These are phyloP conservation scores for Peromyscus leucopus DNA, from an alignment of 2,113 vertebrate genomes.

Conservation along the genomic window DNA sequence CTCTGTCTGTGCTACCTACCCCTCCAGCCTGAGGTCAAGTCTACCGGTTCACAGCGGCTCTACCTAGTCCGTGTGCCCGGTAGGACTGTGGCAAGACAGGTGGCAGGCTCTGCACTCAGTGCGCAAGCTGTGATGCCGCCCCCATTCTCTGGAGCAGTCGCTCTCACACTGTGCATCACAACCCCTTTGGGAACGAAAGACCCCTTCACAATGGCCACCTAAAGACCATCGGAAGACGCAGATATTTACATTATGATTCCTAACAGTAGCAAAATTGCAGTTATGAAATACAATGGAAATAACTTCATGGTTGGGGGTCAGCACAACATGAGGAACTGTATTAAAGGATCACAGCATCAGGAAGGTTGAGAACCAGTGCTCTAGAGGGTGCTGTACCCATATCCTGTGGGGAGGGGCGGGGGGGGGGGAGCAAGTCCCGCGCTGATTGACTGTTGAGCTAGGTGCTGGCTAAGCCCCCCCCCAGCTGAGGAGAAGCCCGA, in stretches of 20 bases:
- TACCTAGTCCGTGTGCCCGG: background rate
- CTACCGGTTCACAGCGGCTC: background rate
- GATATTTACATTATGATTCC: background rate
- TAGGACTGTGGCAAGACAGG: background rate
- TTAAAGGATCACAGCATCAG: background rate
- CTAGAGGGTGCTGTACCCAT: background rate
- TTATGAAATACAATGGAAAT: background rate
- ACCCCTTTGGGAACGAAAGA: background rate
- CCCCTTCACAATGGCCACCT: background rate
- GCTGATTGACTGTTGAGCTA: fast-evolving
- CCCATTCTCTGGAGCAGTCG: background rate
- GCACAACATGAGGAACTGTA: background rate
- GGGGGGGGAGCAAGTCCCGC: background rate
- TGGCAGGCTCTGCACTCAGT: background rate
- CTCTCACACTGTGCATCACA: background rate
- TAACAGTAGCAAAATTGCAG: background rate
- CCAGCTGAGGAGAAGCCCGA: fast-evolving
- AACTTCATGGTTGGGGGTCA: background rate
- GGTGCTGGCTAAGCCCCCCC: background rate
- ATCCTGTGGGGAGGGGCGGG: background rate
- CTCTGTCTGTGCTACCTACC: background rate
- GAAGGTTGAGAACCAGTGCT: background rate
- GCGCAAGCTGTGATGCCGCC: too few species aligned
- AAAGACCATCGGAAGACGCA: background rate
- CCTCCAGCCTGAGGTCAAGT: background rate